Base-by-base conservation (phyloP, 2,888 invertebrate species). In the Encarsia formosa region DNA sequence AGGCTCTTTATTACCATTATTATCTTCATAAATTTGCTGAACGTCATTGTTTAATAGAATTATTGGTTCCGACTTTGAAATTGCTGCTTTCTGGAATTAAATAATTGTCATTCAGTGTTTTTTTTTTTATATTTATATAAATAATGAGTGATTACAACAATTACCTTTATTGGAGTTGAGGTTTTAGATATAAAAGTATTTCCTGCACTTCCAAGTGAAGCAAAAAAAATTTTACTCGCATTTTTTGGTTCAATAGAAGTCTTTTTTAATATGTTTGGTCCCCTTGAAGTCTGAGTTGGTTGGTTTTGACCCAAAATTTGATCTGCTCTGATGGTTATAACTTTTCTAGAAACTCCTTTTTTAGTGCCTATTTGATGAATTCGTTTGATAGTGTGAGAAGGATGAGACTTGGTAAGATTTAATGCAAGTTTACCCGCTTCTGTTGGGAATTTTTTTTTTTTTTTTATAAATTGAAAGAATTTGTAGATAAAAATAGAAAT, bases 391-490 rank as follows among this genome's bases (percentile, higher is more conserved):
- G 71, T 63, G 40, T 70, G 65, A 43, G 72, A 61, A 16, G 67
- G 64, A 56, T 68, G 65, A 63, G 69, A 59, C 65, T 77, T 78
- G 2, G 79, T 75, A 8, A 77, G 71, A 65, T 87, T 85, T 61
- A 89, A 72, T 61, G 88, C 83, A 64, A 88, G 76, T 65, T 87
- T 88, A 11, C 89, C 89, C 4, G 87, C 87, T 65, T 89, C 89
- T 80, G 73, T 2, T 69, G 64, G 54, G 37, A 38, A 35, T 52
- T 22, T 42, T 5, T 20, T 9, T 6, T 43, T 51, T 48, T n/a
- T 32, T 50, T 46, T 32, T 11, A 26, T 11, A 26, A 26, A 8
- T 11, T 26, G 11, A 26, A 26, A 26, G 16, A 9, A 34, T 9
- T 34, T 34, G 34, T 34, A 26, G 26, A 26, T 26, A 11, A 26